Percentiles rank a stretch among this genome's conserved stretches.
Conservation (phyloP, 2,888 invertebrate species). For the Criorhina ranunculi region DNA sequence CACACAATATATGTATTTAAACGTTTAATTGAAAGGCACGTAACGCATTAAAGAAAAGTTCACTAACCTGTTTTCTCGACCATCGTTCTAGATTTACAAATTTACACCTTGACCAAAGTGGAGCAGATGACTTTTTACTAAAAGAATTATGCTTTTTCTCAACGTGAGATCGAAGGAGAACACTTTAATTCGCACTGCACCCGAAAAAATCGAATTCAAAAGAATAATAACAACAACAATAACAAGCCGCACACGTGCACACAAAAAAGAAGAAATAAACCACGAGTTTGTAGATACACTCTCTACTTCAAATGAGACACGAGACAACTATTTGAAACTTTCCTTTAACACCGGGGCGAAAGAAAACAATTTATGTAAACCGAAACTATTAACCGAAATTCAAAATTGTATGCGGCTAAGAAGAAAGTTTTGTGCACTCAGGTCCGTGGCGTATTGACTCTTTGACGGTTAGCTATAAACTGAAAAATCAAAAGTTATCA, state of each 20-base stretch:
- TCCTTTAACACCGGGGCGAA: conserved; percentile 44
- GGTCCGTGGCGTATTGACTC: conserved; percentile 44
- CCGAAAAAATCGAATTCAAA: conserved; percentile 28
- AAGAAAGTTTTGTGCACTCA: conserved; percentile 54
- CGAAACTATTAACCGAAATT: conserved; percentile 40
- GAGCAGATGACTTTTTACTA: conserved; percentile 43
- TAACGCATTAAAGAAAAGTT: conserved; percentile 51
- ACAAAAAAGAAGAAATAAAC: conserved; percentile 10
- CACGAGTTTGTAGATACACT: conserved; percentile 1
- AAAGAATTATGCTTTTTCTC: conserved; percentile 16
- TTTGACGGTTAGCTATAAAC: conserved; percentile 49
- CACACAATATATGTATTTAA: conserved; percentile 1
- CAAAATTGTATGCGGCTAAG: conserved; percentile 6
- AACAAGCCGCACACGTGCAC: conserved; percentile 44
- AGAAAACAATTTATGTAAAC: conserved; percentile 2
- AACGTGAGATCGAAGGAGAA: conserved; percentile 12
- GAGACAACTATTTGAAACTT: conserved; percentile 53
- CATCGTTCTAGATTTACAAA: conserved; percentile 62
- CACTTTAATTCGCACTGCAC: conserved; percentile 39
- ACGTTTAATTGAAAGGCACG: conserved; percentile 33
- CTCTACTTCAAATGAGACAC: conserved; percentile 28
- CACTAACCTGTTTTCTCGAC: conserved; percentile 75
- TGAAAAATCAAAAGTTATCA: conserved; percentile 47
- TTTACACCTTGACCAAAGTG: conserved; percentile 58
- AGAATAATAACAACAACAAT: not conserved